Conservation (phyloP, 2,888 invertebrate species). For the Tipula vernalis region DNA sequence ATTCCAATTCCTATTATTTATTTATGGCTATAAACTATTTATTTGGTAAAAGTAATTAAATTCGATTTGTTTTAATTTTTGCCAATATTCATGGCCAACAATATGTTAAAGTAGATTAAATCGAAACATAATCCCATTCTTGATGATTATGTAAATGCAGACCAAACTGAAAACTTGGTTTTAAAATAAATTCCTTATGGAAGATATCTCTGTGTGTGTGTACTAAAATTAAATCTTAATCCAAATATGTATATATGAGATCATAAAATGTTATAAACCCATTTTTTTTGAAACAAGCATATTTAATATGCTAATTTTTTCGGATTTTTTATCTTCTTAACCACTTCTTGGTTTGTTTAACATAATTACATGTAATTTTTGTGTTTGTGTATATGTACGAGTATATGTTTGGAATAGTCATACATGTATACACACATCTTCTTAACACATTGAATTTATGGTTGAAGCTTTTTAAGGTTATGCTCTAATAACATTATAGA, state of each 20-base stretch:
- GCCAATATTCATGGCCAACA: background rate
- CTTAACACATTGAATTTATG: conserved; percentile 1
- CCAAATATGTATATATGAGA: background rate
- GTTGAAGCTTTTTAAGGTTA: background rate
- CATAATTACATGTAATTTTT: background rate
- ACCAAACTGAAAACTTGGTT: background rate
- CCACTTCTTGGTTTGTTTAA: conserved; percentile 4
- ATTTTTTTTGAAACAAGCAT: background rate
- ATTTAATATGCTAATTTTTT: background rate
- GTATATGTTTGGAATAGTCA: background rate
- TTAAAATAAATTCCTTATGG: background rate
- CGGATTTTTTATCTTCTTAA: background rate
- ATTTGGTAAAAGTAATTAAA: background rate
- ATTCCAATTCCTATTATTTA: background rate
- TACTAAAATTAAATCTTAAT: background rate
- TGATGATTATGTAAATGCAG: background rate
- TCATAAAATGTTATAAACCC: background rate
- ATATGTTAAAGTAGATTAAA: background rate
- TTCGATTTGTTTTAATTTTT: background rate
- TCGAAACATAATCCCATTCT: background rate
- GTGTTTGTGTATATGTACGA: background rate
- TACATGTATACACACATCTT: background rate
- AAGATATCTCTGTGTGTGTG: background rate
- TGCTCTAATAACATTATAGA: background rate
- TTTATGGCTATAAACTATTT: background rate